Evolutionary conservation across 2,797 vertebrate species (phyloP).

Genomic region (Parambassis ranga): DNA sequence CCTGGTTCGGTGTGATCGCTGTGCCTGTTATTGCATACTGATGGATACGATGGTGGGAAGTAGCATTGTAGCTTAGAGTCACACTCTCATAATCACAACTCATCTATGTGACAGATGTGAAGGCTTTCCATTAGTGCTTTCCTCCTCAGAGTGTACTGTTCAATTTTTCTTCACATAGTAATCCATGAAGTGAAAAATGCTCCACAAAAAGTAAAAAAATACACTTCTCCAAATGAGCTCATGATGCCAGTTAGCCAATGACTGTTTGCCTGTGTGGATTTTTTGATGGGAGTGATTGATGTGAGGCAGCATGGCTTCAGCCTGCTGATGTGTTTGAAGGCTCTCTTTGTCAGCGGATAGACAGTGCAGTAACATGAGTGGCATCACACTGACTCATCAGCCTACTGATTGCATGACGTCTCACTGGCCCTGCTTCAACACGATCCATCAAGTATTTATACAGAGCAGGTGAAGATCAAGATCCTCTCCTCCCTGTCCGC

Average conservation of each 20-base stretch:
- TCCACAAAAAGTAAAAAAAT: conserved; percentile 9
- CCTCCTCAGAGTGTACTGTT: neutral
- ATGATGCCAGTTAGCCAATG: conserved; percentile 27
- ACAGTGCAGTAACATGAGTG: conserved; percentile 67
- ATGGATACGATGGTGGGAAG: conserved; percentile 26
- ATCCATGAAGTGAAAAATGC: conserved; percentile 27
- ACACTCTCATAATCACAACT: conserved; percentile 16
- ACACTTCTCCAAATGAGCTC: conserved; percentile 26
- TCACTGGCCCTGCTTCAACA: conserved; percentile 33
- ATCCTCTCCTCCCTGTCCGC: conserved; percentile 11
- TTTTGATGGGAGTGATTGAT: conserved; percentile 63
- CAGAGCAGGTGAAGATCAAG: conserved; percentile 50
- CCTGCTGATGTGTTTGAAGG: conserved; percentile 68
- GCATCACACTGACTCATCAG: conserved; percentile 73
- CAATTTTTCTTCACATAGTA: neutral
- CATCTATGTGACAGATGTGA: conserved; percentile 30
- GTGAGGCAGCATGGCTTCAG: conserved; percentile 37
- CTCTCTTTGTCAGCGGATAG: conserved; percentile 65
- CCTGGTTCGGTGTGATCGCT: conserved; percentile 37
- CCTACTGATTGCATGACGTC: conserved; percentile 55
- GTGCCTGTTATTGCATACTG: conserved; percentile 35
- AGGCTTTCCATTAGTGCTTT: conserved; percentile 17
- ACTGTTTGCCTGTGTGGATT: conserved; percentile 41
- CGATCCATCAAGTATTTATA: conserved; percentile 72
- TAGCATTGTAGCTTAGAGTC: conserved; percentile 20